A percentile compares a stretch with the other conserved stretches of the same genome.
Evolutionary conservation across 2,113 vertebrate species (phyloP).

Genomic region (Dolichallabes microphthalmus): DNA sequence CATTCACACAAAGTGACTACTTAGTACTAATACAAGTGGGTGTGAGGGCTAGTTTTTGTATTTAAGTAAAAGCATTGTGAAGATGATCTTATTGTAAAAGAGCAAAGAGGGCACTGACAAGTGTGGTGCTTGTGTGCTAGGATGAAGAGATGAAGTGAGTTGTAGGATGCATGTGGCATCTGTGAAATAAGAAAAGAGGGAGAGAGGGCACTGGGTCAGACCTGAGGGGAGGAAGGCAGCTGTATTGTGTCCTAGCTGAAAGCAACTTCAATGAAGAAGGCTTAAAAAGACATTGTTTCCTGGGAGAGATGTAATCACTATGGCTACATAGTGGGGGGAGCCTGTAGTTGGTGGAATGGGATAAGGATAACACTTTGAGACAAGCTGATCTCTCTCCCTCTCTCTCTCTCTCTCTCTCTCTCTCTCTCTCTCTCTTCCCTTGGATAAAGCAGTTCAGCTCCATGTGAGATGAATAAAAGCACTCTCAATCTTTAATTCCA

Average conservation of each 20-base stretch:
- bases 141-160: neutral
- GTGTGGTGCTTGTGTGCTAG: constrained; percentile 9
- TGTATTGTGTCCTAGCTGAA: constrained; percentile 58
- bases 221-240: constrained; percentile 54
- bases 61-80: constrained; percentile 27
- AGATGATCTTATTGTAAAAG: constrained; percentile 13
- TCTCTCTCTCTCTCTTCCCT: neutral
- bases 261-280: constrained; percentile 54
- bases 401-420: constrained; percentile 37
- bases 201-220: constrained; percentile 32
- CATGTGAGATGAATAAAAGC: constrained; percentile 38
- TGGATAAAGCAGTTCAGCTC: constrained; percentile 15
- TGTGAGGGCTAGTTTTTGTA: neutral
- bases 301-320: constrained; percentile 42
- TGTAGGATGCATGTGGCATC: constrained; percentile 2
- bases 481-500: constrained; percentile 30
- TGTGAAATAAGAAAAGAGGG: constrained; percentile 27
- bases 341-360: constrained; percentile 37
- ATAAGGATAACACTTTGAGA: constrained; percentile 47
- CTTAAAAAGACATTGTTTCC: constrained; percentile 61
- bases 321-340: constrained; percentile 28
- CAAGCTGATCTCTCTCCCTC: constrained; percentile 38
- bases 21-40: neutral
- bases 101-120: neutral
- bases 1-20: neutral